Percentiles rank a stretch among this genome's conserved stretches.
phyloP scores from a whole-genome alignment of 2,888 invertebrate species.

The Erebia ligea region DNA sequence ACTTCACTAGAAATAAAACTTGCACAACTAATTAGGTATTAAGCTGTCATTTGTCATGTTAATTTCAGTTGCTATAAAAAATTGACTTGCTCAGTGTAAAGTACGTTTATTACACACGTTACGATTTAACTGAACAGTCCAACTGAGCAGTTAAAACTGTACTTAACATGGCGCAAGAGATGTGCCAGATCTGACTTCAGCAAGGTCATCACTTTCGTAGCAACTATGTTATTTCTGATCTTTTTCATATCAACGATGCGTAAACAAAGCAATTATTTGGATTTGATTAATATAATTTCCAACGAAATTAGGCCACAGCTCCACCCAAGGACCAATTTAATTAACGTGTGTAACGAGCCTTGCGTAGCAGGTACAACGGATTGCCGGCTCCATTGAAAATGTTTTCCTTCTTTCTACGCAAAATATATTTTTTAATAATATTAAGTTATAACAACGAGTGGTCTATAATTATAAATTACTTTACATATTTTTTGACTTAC shows the following conservation, averaged over 20 bases:
- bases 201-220: neutral
- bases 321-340: constrained; percentile 58
- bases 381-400: constrained; percentile 49
- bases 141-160: too few relatives aligned
- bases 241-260: constrained; percentile 17
- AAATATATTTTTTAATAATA: neutral
- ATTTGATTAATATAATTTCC: constrained; percentile 22
- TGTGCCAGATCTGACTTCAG: too few relatives aligned
- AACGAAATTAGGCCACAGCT: constrained; percentile 20
- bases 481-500: too few relatives aligned
- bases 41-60: too few relatives aligned
- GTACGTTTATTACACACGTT: too few relatives aligned
- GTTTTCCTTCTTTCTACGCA: constrained; percentile 32
- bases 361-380: constrained; percentile 40
- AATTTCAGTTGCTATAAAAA: too few relatives aligned
- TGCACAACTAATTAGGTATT: too few relatives aligned
- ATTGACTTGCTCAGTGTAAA: too few relatives aligned
- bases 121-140: too few relatives aligned
- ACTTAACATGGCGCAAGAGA: too few relatives aligned
- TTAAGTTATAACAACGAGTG: neutral
- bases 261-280: constrained; percentile 19
- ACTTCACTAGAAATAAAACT: too few relatives aligned
- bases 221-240: neutral
- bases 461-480: too few relatives aligned
- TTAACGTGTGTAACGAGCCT: constrained; percentile 57